Evolutionary conservation across 2,888 invertebrate genomes (phyloP).

Genomic region (Aplocera efformata): DNA sequence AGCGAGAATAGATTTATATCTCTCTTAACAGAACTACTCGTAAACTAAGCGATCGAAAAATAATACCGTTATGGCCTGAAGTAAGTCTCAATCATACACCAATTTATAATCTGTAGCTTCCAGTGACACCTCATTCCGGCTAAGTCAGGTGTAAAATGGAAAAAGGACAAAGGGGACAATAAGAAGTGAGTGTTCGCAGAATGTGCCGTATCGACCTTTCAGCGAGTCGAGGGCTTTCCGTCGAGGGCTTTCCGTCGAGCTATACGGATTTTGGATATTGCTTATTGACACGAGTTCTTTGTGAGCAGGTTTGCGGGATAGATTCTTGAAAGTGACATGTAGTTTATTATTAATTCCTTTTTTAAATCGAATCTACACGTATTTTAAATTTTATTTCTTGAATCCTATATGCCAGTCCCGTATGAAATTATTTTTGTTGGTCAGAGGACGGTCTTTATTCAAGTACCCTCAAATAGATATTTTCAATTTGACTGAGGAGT

Average conservation of each 20-base stretch:
- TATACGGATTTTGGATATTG: constrained; percentile 31
- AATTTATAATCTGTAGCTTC: constrained; percentile 6
- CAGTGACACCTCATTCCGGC: constrained; percentile 26
- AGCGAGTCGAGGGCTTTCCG: constrained; percentile 39
- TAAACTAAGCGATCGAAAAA: too few relatives aligned
- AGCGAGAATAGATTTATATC: too few relatives aligned
- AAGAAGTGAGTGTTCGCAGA: constrained; percentile 51
- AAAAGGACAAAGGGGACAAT: constrained; percentile 61
- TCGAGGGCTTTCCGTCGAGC: constrained; percentile 24
- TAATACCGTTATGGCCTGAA: background rate
- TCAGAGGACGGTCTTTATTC: too few relatives aligned
- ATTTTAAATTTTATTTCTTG: too few relatives aligned
- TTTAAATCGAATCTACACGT: too few relatives aligned
- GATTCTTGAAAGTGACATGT: constrained; percentile 14
- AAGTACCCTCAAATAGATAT: too few relatives aligned
- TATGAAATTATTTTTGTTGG: too few relatives aligned
- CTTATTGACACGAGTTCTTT: constrained; percentile 31
- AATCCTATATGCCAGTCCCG: too few relatives aligned
- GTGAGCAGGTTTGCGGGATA: constrained; percentile 9
- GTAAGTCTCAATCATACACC: background rate
- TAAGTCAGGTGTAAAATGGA: constrained; percentile 56
- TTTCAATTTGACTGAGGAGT: too few relatives aligned
- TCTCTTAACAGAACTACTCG: too few relatives aligned
- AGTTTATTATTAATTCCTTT: constrained; percentile 9
- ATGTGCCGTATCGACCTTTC: constrained; percentile 57